Base-by-base conservation (phyloP, 2,113 vertebrate species). In the Rhinoderma darwinii region DNA sequence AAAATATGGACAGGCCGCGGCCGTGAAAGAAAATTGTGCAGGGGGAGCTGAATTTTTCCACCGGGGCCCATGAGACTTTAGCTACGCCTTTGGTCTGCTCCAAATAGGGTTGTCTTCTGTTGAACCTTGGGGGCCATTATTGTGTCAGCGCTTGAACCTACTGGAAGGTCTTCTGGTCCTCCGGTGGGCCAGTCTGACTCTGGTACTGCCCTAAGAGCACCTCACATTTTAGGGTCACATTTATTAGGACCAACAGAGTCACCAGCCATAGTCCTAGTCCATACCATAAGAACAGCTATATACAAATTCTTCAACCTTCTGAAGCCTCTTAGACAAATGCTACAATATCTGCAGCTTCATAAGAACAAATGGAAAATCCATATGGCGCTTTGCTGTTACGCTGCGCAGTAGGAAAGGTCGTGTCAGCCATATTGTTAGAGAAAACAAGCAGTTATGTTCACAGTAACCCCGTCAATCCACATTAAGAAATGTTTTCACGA, bases 401-500 rank as follows among this genome's bases (percentile, higher is more conserved):
- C 83, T 89, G 70, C 18, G 78, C 80, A 81, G 35, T 17, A 63
- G 22, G 90, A 84, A 74, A 86, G 2, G 61, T 88, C 14, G 70
- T 86, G 61, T 1, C 4, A 80, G 41, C 59, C 88, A 73, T 70
- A 56, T 74, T 88, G 76, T 82, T 91, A 83, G 22, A 89, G 89
- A 83, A 90, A 92, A 87, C 77, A 87, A 87, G 77, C 78, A 41
- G 80, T 88, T 35, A 87, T 85, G 92, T 91, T 90, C 89, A 91
- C 91, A 91, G 87, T 72, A 63, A 79, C 81, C 41, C 35, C 41
- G 32, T 47, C 70, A 85, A 79, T 93, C 91, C 91, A 91, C 92
- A 94, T 91, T 90, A 92, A 93, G 78, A 90, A 91, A 93, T 93
- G 93, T 90, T 90, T 94, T 92, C 89, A 94, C 93, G 91, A 92